Conservation (phyloP, 1,140 invertebrate genomes). For the Macrosteles quadrilineatus region DNA sequence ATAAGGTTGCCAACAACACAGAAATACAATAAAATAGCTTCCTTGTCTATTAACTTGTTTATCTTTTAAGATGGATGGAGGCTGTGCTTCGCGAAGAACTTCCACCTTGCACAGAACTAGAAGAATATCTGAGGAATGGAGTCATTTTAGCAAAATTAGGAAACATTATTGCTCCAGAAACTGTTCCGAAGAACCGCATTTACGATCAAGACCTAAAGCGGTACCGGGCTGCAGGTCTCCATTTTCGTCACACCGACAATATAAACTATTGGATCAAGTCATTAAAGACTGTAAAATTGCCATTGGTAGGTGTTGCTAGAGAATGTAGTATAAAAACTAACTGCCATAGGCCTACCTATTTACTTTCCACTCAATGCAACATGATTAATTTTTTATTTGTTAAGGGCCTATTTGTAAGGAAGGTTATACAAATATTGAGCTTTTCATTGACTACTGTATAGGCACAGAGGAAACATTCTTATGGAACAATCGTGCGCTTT, state of each 20-base stretch:
- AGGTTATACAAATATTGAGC: too few species aligned
- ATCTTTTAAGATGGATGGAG: constrained; percentile 67
- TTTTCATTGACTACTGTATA: too few species aligned
- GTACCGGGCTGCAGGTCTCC: constrained; percentile 64
- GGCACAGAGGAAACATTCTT: too few species aligned
- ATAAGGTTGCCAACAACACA: too few species aligned
- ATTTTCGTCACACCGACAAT: constrained; percentile 84
- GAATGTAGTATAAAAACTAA: too few species aligned
- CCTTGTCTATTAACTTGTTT: too few species aligned
- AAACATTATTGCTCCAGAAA: constrained; percentile 70
- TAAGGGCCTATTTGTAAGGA: too few species aligned
- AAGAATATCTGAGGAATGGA: constrained; percentile 78
- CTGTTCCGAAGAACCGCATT: constrained; percentile 69
- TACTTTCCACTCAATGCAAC: too few species aligned
- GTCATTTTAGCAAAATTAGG: constrained; percentile 78
- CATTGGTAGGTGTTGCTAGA: constrained; percentile 68
- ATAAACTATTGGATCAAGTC: constrained; percentile 79
- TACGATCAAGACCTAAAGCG: constrained; percentile 73
- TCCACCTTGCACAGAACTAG: constrained; percentile 70
- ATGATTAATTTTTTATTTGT: too few species aligned
- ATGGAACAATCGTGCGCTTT: too few species aligned
- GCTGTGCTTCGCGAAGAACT: constrained; percentile 70
- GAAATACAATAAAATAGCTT: too few species aligned
- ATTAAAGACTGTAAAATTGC: constrained; percentile 68
- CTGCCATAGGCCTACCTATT: too few species aligned